Percentiles rank a stretch among this genome's conserved stretches.
Evolutionary conservation across 2,113 vertebrate genomes (phyloP).

Genomic region (Parus major): DNA sequence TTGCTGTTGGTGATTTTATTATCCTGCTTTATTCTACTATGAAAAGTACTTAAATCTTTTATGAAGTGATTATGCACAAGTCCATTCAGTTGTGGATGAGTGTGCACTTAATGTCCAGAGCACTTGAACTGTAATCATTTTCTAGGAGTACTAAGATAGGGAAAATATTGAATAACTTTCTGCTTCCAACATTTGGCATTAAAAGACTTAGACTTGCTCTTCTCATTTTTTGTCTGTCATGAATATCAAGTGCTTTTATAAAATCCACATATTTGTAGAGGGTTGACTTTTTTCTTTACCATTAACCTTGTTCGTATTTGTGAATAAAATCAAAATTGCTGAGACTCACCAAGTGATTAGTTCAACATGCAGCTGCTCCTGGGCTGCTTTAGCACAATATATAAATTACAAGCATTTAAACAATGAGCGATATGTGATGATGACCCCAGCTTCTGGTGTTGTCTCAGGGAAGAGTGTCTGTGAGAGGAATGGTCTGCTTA

Average conservation of each 20-base stretch:
- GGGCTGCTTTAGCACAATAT: neutral
- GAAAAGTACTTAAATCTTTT: neutral
- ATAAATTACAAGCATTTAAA: neutral
- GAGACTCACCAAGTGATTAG: neutral
- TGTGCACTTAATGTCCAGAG: neutral
- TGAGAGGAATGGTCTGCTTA: neutral
- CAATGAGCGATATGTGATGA: neutral
- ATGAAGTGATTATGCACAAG: neutral
- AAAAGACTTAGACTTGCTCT: neutral
- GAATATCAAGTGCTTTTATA: neutral
- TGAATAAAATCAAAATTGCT: neutral
- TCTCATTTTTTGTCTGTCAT: neutral
- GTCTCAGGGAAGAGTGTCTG: neutral
- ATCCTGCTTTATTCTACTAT: neutral
- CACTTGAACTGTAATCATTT: neutral
- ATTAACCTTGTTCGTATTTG: neutral
- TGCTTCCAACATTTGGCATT: neutral
- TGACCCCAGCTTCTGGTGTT: neutral
- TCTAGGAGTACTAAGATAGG: neutral
- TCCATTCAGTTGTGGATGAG: neutral
- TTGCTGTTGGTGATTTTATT: neutral
- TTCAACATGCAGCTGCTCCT: neutral
- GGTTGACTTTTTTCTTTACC: neutral
- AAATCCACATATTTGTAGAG: neutral
- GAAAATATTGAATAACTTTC: neutral